phyloP scores from a whole-genome alignment of 2,888 invertebrate genomes.

The Cheiracanthium punctorium region DNA sequence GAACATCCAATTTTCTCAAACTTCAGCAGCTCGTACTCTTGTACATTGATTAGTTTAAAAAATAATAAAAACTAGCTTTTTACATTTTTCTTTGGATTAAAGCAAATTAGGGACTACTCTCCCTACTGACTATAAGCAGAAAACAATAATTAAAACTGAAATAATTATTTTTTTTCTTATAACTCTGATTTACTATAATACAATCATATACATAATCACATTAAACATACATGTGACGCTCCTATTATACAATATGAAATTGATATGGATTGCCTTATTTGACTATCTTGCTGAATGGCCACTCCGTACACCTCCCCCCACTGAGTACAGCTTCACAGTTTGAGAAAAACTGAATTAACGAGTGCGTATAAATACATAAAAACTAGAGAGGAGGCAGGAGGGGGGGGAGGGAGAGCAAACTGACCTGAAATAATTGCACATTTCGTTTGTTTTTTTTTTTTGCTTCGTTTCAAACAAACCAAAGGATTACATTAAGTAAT shows the following conservation, averaged over 20 bases:
- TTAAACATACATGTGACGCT: neutral
- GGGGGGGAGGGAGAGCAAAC: slow-evolving; percentile 22
- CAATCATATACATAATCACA: slow-evolving; percentile 5
- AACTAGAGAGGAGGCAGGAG: neutral
- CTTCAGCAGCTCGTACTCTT: neutral
- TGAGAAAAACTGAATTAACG: slow-evolving; percentile 16
- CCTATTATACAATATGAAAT: neutral
- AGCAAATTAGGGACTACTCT: neutral
- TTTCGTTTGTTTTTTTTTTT: too few relatives aligned
- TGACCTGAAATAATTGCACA: slow-evolving; percentile 66
- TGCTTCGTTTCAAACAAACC: slow-evolving; percentile 64
- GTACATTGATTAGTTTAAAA: neutral
- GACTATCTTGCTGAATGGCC: neutral
- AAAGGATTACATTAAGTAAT: slow-evolving; percentile 62
- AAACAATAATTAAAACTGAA: too few relatives aligned
- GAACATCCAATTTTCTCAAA: neutral
- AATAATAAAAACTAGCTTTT: neutral
- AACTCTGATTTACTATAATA: neutral
- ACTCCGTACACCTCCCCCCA: neutral
- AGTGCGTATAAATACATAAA: slow-evolving; percentile 11
- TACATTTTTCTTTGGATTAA: neutral
- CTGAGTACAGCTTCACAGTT: neutral
- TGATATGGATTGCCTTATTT: slow-evolving; percentile 1
- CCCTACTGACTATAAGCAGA: neutral
- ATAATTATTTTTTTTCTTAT: too few relatives aligned